Conservation (phyloP, 2,888 invertebrate species). For the Eupithecia subumbrata region DNA sequence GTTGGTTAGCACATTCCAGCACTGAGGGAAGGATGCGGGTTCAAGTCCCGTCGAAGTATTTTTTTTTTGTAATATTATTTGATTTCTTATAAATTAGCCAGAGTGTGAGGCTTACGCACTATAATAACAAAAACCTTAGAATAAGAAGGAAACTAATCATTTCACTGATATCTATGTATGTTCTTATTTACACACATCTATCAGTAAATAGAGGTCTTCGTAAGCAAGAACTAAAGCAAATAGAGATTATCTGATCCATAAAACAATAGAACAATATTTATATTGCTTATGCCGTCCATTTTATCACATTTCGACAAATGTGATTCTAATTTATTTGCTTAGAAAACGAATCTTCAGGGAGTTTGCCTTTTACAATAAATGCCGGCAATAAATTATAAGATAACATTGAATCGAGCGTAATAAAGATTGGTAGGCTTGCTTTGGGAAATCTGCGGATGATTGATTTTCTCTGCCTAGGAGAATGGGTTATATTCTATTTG, state of each 20-base stretch:
- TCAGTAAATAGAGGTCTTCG: neutral
- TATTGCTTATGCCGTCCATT: conserved; percentile 29
- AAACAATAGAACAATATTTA: conserved; percentile 40
- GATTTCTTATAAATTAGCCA: too few relatives aligned
- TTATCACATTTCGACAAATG: conserved; percentile 41
- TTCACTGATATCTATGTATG: neutral
- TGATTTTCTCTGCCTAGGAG: conserved; percentile 29
- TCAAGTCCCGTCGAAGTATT: too few relatives aligned
- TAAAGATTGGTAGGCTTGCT: conserved; percentile 37
- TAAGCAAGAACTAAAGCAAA: conserved; percentile 11
- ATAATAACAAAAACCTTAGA: too few relatives aligned
- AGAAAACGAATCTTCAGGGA: conserved; percentile 40
- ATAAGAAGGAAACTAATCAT: neutral
- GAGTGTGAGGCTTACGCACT: too few relatives aligned
- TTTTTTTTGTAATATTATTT: too few relatives aligned
- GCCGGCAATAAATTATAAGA: conserved; percentile 49
- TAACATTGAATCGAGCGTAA: conserved; percentile 49
- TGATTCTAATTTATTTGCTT: conserved; percentile 49
- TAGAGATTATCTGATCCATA: conserved; percentile 33
- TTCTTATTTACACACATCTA: neutral
- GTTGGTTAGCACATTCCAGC: too few relatives aligned
- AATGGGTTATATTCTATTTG: conserved; percentile 13
- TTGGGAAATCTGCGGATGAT: conserved; percentile 39
- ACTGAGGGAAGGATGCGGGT: too few relatives aligned
- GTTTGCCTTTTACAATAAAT: conserved; percentile 41